A percentile compares a stretch with the other conserved stretches of the same genome.
Evolutionary conservation across 2,888 invertebrate genomes (phyloP).

Genomic region (Calliopum simillimum): DNA sequence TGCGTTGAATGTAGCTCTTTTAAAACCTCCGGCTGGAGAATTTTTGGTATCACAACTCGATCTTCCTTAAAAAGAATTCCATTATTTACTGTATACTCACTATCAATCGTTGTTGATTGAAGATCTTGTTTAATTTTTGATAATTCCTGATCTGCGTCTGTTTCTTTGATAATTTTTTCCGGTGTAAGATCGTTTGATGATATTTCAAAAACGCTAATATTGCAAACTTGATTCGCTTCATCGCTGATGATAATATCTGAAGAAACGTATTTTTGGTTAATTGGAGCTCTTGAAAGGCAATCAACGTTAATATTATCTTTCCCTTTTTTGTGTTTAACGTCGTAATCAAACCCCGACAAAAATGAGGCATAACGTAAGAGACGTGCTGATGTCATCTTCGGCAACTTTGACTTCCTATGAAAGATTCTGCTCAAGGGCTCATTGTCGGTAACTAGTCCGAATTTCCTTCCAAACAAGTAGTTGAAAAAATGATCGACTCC

Average conservation of each 20-base stretch:
- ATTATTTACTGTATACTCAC: too few relatives aligned
- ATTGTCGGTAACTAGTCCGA: slow-evolving; percentile 40
- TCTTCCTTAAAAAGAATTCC: too few relatives aligned
- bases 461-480: slow-evolving; percentile 23
- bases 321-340: slow-evolving; percentile 34
- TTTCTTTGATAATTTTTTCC: too few relatives aligned
- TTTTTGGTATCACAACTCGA: too few relatives aligned
- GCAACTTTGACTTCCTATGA: slow-evolving; percentile 39
- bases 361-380: slow-evolving; percentile 41
- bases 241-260: slow-evolving; percentile 26
- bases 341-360: slow-evolving; percentile 39
- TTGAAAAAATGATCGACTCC: slow-evolving; percentile 33
- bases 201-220: too few relatives aligned
- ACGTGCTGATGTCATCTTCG: slow-evolving; percentile 37
- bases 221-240: slow-evolving; percentile 30
- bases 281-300: slow-evolving; percentile 42
- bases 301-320: slow-evolving; percentile 38
- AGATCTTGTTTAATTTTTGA: too few relatives aligned
- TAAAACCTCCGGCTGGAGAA: too few relatives aligned
- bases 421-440: slow-evolving; percentile 40
- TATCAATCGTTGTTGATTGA: too few relatives aligned
- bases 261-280: slow-evolving; percentile 9
- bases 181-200: too few relatives aligned
- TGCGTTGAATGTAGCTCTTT: too few relatives aligned
- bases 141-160: too few relatives aligned